phyloP scores from a whole-genome alignment of 1,140 invertebrate genomes.

The Brachionus asplanchnoidis region DNA sequence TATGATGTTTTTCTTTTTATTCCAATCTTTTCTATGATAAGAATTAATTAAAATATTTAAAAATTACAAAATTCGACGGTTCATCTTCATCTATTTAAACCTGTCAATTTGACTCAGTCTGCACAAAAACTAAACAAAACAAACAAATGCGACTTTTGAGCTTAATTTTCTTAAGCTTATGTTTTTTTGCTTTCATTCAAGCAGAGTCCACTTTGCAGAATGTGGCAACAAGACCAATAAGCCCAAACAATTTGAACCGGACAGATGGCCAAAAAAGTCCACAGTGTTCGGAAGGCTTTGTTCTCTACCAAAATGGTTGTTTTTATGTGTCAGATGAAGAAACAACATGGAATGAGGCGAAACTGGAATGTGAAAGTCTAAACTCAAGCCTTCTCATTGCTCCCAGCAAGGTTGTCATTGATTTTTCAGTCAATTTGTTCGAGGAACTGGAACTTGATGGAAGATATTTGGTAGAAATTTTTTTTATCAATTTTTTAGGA shows the following conservation, averaged over 20 bases:
- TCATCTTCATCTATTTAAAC: background rate
- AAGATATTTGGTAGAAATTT: background rate
- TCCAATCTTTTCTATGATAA: background rate
- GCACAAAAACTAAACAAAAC: background rate
- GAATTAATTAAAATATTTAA: background rate
- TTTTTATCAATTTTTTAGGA: background rate
- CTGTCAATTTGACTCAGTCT: background rate
- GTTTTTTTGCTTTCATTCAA: background rate
- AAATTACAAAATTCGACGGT: constrained; percentile 7
- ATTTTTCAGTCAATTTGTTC: background rate
- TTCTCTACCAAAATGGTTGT: background rate
- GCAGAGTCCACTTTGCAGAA: background rate
- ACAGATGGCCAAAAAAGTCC: background rate
- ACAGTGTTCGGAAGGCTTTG: background rate
- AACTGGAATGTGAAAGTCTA: background rate
- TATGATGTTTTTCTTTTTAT: background rate
- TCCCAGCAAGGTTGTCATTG: background rate
- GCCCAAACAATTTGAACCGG: background rate
- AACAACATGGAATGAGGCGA: background rate
- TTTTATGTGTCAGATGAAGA: background rate
- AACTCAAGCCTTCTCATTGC: background rate
- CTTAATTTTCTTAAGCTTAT: constrained; percentile 12
- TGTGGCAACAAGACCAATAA: background rate
- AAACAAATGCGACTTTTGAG: background rate
- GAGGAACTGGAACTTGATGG: background rate